phyloP scores from a whole-genome alignment of 1,140 invertebrate genomes.

The Drosophila mayri region DNA sequence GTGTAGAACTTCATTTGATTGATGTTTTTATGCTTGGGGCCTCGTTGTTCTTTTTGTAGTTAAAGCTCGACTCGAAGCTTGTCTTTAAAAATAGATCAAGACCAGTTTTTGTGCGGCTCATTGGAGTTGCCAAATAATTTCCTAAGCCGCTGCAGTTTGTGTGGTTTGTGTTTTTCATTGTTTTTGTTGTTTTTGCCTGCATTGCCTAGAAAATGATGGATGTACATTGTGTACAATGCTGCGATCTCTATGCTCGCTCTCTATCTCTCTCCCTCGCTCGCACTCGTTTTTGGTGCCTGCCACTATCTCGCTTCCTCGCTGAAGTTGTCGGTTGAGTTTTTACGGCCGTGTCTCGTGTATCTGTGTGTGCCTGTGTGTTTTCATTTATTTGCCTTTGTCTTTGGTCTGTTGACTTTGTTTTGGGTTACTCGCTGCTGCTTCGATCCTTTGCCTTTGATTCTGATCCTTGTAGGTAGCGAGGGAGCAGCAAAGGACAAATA shows the following conservation, averaged over 20 bases:
- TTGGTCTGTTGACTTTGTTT: conserved; percentile 54
- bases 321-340: conserved; percentile 59
- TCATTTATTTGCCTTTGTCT: conserved; percentile 54
- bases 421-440: conserved; percentile 26
- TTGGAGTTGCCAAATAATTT: conserved; percentile 40
- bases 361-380: conserved; percentile 20
- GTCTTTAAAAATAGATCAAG: conserved; percentile 60
- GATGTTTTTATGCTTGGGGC: conserved; percentile 46
- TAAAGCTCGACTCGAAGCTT: conserved; percentile 33
- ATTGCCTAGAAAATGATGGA: conserved; percentile 59
- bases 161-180: conserved; percentile 1
- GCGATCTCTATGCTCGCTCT: conserved; percentile 20
- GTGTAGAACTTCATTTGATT: conserved; percentile 55
- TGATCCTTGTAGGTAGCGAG: conserved; percentile 53
- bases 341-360: conserved; percentile 31
- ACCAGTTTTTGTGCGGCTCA: conserved; percentile 41
- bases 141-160: conserved; percentile 28
- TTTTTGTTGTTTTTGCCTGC: conserved; percentile 20
- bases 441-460: conserved; percentile 25
- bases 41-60: conserved; percentile 4
- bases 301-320: conserved; percentile 16
- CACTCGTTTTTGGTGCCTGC: conserved; percentile 1
- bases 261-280: not conserved
- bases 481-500: too few relatives aligned
- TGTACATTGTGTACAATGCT: conserved; percentile 40